These are phyloP conservation scores for Copidosoma aretas DNA, from an alignment of 2,888 invertebrate species.

Conservation along the genomic window DNA sequence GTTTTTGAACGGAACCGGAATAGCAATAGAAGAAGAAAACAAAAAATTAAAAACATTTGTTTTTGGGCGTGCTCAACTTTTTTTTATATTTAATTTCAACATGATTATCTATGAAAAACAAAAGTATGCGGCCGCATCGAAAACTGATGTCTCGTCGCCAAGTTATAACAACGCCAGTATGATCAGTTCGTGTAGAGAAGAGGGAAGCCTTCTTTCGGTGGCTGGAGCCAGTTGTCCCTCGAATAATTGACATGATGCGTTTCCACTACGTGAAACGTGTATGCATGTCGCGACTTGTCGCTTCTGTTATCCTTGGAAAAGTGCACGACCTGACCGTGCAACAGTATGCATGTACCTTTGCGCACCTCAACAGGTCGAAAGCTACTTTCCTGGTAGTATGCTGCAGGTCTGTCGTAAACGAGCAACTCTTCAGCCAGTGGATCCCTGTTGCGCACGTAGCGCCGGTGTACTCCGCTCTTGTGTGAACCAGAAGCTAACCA, in stretches of 20 bases:
- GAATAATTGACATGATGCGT: constrained; percentile 77
- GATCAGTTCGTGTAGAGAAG: constrained; percentile 66
- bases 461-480: constrained; percentile 78
- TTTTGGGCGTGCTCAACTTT: too few species aligned
- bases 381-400: constrained; percentile 74
- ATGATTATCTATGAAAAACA: background rate
- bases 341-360: constrained; percentile 86
- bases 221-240: constrained; percentile 86
- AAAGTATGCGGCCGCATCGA: too few species aligned
- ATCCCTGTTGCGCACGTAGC: constrained; percentile 76
- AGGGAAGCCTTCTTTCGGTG: constrained; percentile 74
- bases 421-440: constrained; percentile 67
- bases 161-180: background rate
- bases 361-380: constrained; percentile 82
- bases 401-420: constrained; percentile 73
- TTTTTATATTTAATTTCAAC: background rate
- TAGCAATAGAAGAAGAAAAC: background rate
- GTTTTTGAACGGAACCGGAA: background rate
- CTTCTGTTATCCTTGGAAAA: constrained; percentile 89
- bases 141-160: background rate
- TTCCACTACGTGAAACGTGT: constrained; percentile 95
- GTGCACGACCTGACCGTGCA: constrained; percentile 94
- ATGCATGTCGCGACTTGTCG: constrained; percentile 84
- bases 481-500: constrained; percentile 94
- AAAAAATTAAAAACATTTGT: too few species aligned